Evolutionary conservation across 1,140 invertebrate genomes (phyloP).

Genomic region (Phocides pigmalion): DNA sequence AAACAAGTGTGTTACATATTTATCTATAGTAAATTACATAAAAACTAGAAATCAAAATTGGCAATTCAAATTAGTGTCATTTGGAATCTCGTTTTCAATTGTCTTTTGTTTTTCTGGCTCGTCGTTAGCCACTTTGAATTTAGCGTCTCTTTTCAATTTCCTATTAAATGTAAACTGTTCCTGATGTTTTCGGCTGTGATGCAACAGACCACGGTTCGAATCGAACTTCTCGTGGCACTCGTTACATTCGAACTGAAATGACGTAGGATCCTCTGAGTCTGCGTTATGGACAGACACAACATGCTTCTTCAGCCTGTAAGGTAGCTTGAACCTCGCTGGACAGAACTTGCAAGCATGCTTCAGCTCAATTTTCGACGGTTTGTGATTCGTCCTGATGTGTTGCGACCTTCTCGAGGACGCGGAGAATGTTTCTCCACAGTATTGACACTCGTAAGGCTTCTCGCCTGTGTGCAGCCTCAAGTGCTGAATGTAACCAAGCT

Average conservation of each 20-base stretch:
- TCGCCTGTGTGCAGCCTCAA: constrained; percentile 66
- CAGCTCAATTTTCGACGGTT: constrained; percentile 40
- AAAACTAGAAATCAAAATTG: not conserved
- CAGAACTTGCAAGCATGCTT: constrained; percentile 61
- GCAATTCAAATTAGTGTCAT: not conserved
- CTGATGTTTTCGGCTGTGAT: constrained; percentile 61
- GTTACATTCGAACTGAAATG: constrained; percentile 48
- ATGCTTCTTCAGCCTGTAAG: constrained; percentile 59
- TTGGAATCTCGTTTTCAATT: not conserved
- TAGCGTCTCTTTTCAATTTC: constrained; percentile 19
- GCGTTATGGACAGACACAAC: constrained; percentile 49
- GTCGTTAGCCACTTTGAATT: constrained; percentile 9
- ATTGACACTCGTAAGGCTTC: constrained; percentile 61
- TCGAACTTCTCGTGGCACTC: constrained; percentile 57
- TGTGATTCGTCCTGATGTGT: constrained; percentile 62
- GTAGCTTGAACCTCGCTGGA: constrained; percentile 58
- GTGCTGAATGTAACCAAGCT: constrained; percentile 62
- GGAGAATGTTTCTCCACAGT: constrained; percentile 62
- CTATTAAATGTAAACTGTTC: constrained; percentile 9
- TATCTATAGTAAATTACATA: no score
- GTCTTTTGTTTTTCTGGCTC: not conserved
- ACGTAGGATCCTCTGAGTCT: constrained; percentile 17
- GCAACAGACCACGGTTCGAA: constrained; percentile 54
- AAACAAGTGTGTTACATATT: no score
- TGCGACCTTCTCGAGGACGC: constrained; percentile 66